A percentile compares a stretch with the other conserved stretches of the same genome.
Evolutionary conservation across 2,113 vertebrate genomes (phyloP).

Genomic region (Podarcis muralis): DNA sequence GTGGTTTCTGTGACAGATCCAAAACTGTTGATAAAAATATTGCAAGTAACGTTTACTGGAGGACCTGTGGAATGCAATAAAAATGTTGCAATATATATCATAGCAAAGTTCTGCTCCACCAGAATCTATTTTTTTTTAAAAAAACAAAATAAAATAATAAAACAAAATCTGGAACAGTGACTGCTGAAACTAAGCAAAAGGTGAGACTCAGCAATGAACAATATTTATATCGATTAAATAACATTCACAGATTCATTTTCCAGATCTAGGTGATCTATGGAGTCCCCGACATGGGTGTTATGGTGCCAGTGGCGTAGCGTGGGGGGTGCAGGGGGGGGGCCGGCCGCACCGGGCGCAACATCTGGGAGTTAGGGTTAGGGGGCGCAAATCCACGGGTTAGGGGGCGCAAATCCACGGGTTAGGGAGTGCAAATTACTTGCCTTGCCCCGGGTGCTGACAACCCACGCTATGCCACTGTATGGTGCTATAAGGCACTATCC

Average conservation of each 20-base stretch:
- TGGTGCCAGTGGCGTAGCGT: no score
- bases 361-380: no score
- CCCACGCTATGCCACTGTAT: no score
- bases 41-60: conserved; percentile 98
- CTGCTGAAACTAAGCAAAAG: conserved; percentile 69
- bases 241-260: conserved; percentile 15
- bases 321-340: no score
- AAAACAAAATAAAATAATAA: conserved; percentile 25
- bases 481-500: no score
- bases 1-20: conserved; percentile 97
- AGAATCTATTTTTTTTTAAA: conserved; percentile 59
- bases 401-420: no score
- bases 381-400: no score
- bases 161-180: conserved; percentile 61
- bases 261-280: background rate
- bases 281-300: no score
- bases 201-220: conserved; percentile 64
- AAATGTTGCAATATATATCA: conserved; percentile 84
- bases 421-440: no score
- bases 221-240: conserved; percentile 14
- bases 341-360: no score
- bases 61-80: conserved; percentile 95
- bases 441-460: no score
- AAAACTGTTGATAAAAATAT: conserved; percentile 99
- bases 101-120: conserved; percentile 73